A percentile compares a stretch with the other conserved stretches of the same genome.
phyloP scores from a whole-genome alignment of 2,888 invertebrate species.

The Carcina quercana region DNA sequence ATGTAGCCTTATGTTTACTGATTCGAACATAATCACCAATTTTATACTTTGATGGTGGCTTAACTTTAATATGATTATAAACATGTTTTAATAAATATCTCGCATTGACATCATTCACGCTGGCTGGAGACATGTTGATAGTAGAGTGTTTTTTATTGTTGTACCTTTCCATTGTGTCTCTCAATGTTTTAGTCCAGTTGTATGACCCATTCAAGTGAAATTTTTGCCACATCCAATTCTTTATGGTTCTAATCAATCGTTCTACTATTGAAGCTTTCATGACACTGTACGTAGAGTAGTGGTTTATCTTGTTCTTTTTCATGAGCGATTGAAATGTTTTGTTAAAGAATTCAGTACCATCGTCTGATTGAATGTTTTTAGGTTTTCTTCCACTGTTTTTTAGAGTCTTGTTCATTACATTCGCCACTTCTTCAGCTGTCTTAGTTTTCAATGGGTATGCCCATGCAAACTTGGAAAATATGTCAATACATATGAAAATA shows the following conservation, averaged over 20 bases:
- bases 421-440: slow-evolving; percentile 2
- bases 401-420: background rate
- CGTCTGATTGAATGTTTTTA: slow-evolving; percentile 14
- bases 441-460: slow-evolving; percentile 9
- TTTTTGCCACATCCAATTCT: slow-evolving; percentile 13
- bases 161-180: background rate
- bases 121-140: slow-evolving; percentile 1
- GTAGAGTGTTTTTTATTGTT: slow-evolving; percentile 2
- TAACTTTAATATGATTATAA: background rate
- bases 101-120: background rate
- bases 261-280: slow-evolving; percentile 2
- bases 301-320: background rate
- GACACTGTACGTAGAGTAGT: slow-evolving; percentile 1
- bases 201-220: background rate
- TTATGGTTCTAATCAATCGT: slow-evolving; percentile 1
- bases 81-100: background rate
- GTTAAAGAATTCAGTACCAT: slow-evolving; percentile 11
- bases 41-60: background rate
- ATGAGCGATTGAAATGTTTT: background rate
- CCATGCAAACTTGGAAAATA: slow-evolving; percentile 15
- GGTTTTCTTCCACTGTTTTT: slow-evolving; percentile 1
- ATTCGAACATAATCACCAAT: slow-evolving; percentile 20
- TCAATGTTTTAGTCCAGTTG: background rate
- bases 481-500: slow-evolving; percentile 12
- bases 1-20: slow-evolving; percentile 19